Base-by-base conservation (phyloP, 37 sponge, comb jelly and placozoan genomes). In the Spongia lamella region DNA sequence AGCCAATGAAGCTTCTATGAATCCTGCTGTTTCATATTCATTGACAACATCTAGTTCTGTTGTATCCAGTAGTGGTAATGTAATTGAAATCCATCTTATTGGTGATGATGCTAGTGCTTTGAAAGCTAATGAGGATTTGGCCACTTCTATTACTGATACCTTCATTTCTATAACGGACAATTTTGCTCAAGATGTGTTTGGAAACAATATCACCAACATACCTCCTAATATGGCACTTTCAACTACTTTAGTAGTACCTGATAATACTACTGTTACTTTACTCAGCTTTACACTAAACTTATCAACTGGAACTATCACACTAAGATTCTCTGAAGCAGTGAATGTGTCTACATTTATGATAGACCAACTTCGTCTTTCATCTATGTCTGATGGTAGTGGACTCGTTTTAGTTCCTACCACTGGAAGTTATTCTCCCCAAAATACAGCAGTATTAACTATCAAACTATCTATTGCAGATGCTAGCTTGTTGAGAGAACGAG, bases 321-420 rank as follows among this genome's bases (percentile, higher is more conserved):
- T 95, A 5, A 68, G 62, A 1, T 95, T 95, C 66, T 91, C 92
- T 51, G 96, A 95, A 53, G 85, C 96, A 52, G 66, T 95, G 38
- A 69, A 78, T 53, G 77, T 91, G 27, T 50, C 36, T 19, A 78
- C 86, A 16, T 76, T 95, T 43, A 39, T 61, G 56, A 76, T 79
- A 50, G 64, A 56, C 15, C 53, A 82, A 43, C 73, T 95, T 34
- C 72, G 86, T n/a, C 80, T 95, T 27, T 82, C 76, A 16, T 68
- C 82, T 24, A 55, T 55, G 16, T 53, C 66, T n/a, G 53, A 88
- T 32, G 70, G 83, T 14, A 27, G 71, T 24, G 88, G 69, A 20
- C 58, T 84, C 34, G n/a, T 31, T 26, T 50, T 76, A 38, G 65
- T 34, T 11, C 79, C 91, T 17, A 73, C 80, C 7, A 86, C 82